Percentiles rank a stretch among this genome's conserved stretches.
These are phyloP conservation scores for Rhodeus uyekii DNA, from an alignment of 2,797 vertebrate species.

Conservation along the genomic window DNA sequence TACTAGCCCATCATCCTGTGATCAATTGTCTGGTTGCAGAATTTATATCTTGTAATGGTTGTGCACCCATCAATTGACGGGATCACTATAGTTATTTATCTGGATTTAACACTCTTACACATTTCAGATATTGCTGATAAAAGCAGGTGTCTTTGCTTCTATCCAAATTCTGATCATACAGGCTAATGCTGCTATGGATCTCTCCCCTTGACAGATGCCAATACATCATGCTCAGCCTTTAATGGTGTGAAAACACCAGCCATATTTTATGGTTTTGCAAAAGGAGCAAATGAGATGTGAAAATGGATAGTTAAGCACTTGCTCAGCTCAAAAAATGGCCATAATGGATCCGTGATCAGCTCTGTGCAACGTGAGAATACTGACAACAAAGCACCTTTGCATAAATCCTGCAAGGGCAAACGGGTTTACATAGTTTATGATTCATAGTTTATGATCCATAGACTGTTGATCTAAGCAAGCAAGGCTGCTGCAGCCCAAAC, in stretches of 20 bases:
- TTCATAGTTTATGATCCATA: constrained; percentile 44
- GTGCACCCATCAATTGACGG: background rate
- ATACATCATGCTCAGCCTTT: constrained; percentile 34
- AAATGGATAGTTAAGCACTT: constrained; percentile 34
- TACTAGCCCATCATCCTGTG: no score
- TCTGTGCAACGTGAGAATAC: constrained; percentile 19
- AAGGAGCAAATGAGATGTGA: constrained; percentile 36
- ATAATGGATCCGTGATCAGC: constrained; percentile 30
- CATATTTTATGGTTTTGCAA: constrained; percentile 13
- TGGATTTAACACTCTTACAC: background rate
- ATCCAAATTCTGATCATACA: constrained; percentile 12
- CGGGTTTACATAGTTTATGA: constrained; percentile 37
- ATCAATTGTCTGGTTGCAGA: no score
- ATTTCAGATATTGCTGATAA: background rate
- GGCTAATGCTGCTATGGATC: constrained; percentile 15
- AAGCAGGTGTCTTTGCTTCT: background rate
- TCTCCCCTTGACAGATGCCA: constrained; percentile 21
- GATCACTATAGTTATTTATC: background rate
- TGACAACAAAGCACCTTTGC: constrained; percentile 24
- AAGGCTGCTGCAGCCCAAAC: background rate
- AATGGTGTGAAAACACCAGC: constrained; percentile 22
- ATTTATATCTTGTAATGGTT: background rate
- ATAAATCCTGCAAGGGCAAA: constrained; percentile 30
- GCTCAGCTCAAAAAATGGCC: constrained; percentile 7
- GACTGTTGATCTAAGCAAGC: constrained; percentile 18